These are phyloP conservation scores for Telmatochromis sp. DNA, from an alignment of 2,113 vertebrate species.

Conservation along the genomic window DNA sequence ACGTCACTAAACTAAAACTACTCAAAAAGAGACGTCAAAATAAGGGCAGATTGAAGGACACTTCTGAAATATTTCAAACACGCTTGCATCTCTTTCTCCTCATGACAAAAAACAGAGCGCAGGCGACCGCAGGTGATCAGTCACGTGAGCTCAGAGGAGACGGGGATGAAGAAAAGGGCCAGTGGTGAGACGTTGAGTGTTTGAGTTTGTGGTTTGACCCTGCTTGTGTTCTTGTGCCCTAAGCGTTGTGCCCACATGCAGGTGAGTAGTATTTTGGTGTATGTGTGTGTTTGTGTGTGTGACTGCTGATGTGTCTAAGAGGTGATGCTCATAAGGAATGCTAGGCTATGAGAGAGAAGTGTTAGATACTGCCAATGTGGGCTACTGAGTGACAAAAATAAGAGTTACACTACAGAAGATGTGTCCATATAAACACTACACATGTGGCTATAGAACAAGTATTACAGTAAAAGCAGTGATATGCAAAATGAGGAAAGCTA, in stretches of 20 bases:
- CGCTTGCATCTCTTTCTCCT: conserved; percentile 31
- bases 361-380: conserved; percentile 68
- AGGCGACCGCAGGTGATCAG: neutral
- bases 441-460: conserved; percentile 57
- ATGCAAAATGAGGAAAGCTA: conserved; percentile 62
- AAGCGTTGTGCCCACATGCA: conserved; percentile 77
- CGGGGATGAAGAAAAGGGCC: conserved; percentile 47
- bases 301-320: conserved; percentile 60
- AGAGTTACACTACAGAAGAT: conserved; percentile 58
- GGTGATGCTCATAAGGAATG: conserved; percentile 59
- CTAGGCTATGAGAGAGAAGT: conserved; percentile 62
- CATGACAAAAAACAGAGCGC: neutral
- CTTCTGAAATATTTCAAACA: conserved; percentile 25
- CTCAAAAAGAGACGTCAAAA: neutral
- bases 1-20: neutral
- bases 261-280: conserved; percentile 66
- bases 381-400: conserved; percentile 62
- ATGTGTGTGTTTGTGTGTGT: conserved; percentile 49
- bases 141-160: conserved; percentile 21
- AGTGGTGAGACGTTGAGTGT: conserved; percentile 3
- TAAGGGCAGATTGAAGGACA: conserved; percentile 20
- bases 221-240: conserved; percentile 66
- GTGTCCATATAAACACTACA: conserved; percentile 60
- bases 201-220: conserved; percentile 47
- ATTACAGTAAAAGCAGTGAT: conserved; percentile 64